Percentiles rank a stretch among this genome's conserved stretches.
These are phyloP conservation scores for Hydriomena furcata DNA, from an alignment of 2,888 invertebrate genomes.

Conservation along the genomic window DNA sequence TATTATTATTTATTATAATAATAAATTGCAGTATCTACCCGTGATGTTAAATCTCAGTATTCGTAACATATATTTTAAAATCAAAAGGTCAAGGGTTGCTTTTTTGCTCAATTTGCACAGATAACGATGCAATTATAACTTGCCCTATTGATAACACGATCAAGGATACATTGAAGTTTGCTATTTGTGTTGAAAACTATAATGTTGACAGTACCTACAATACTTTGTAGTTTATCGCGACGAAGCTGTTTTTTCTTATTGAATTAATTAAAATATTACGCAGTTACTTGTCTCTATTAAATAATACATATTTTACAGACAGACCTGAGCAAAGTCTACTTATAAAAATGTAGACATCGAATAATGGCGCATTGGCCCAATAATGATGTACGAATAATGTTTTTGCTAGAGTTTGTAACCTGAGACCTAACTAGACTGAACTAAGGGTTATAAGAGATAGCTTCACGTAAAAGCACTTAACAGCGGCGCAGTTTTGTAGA, in stretches of 20 bases:
- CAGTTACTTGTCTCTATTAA: background rate
- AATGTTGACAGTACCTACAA: conserved; percentile 1
- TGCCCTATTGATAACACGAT: conserved; percentile 36
- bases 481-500: no score
- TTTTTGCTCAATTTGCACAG: conserved; percentile 5
- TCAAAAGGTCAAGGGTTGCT: conserved; percentile 1
- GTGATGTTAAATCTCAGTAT: no score
- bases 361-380: background rate
- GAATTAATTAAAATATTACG: background rate
- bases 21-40: no score
- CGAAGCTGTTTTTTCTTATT: background rate
- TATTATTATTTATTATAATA: no score
- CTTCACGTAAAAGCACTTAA: background rate
- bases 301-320: background rate
- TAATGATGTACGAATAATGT: no score
- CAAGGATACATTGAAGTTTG: conserved; percentile 25
- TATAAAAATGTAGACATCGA: no score
- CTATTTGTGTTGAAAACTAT: background rate
- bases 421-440: no score
- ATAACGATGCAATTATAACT: conserved; percentile 28
- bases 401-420: no score
- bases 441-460: no score
- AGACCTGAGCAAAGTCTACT: no score
- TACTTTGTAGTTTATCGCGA: conserved; percentile 8
- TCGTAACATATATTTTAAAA: conserved; percentile 1